Percentiles rank a stretch among this genome's conserved stretches.
Conservation (phyloP, 2,797 vertebrate genomes). For the Cynopterus sphinx region DNA sequence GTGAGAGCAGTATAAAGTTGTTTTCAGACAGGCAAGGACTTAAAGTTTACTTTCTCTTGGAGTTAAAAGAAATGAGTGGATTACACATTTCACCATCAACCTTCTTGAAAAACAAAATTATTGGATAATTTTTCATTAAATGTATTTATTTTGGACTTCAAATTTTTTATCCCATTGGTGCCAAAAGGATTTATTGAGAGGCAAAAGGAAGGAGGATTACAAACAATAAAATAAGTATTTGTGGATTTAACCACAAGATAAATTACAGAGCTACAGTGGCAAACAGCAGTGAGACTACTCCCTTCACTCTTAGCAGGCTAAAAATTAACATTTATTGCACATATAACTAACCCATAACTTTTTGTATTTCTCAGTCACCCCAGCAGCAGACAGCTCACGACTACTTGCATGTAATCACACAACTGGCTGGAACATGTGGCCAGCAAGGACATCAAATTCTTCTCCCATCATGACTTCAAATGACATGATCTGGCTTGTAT, state of each 20-base stretch:
- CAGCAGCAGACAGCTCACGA: neutral
- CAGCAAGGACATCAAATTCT: neutral
- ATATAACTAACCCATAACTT: neutral
- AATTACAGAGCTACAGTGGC: neutral
- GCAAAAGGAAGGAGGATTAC: neutral
- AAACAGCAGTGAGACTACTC: neutral
- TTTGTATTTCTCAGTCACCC: neutral
- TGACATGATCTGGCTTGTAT: slow-evolving; percentile 5
- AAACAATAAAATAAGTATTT: neutral
- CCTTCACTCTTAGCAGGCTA: neutral
- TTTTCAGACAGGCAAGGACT: neutral
- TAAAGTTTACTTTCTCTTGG: neutral
- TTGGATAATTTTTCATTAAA: slow-evolving; percentile 33
- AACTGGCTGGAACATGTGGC: neutral
- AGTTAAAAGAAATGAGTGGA: slow-evolving; percentile 33
- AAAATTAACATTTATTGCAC: neutral
- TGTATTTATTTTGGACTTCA: neutral
- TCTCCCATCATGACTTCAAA: neutral
- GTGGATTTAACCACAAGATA: slow-evolving; percentile 17
- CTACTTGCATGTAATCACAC: neutral
- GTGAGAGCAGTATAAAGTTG: neutral
- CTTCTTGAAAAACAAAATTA: slow-evolving; percentile 45
- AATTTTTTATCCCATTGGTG: neutral
- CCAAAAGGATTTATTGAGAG: neutral
- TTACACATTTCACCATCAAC: neutral